These are phyloP conservation scores for Branchinecta lynchi DNA, from an alignment of 1,140 invertebrate genomes.

Conservation along the genomic window DNA sequence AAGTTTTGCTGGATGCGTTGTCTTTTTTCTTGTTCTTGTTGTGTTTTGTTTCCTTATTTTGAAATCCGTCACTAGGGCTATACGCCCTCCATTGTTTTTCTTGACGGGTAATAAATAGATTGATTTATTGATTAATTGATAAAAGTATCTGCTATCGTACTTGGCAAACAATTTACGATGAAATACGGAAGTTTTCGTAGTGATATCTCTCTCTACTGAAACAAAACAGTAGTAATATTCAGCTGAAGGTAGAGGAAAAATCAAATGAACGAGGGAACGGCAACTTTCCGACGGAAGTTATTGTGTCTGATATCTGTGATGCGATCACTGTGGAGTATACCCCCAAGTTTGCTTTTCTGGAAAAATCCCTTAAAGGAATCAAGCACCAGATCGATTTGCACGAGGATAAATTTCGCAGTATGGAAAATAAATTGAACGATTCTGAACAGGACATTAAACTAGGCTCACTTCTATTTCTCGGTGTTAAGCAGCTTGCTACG, in stretches of 20 bases:
- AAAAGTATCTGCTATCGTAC: too few relatives aligned
- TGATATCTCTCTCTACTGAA: too few relatives aligned
- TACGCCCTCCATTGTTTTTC: too few relatives aligned
- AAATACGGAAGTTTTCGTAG: too few relatives aligned
- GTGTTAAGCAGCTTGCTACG: constrained; percentile 4
- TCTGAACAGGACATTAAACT: not conserved
- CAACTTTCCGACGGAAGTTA: constrained; percentile 2
- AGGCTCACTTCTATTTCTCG: constrained; percentile 5
- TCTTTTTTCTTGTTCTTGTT: too few relatives aligned
- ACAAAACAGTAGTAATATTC: constrained; percentile 2
- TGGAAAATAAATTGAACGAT: constrained; percentile 10
- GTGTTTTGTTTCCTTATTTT: too few relatives aligned
- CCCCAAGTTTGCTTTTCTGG: constrained; percentile 5
- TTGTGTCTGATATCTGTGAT: constrained; percentile 6
- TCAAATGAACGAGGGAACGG: constrained; percentile 5
- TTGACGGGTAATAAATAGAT: too few relatives aligned
- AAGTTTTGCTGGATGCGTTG: too few relatives aligned
- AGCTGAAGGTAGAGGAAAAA: constrained; percentile 6
- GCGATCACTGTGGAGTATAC: constrained; percentile 5
- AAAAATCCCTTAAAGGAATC: constrained; percentile 2
- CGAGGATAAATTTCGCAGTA: constrained; percentile 2
- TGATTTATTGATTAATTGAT: too few relatives aligned
- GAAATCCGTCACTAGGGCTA: too few relatives aligned
- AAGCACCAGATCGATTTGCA: constrained; percentile 5
- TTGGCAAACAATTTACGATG: too few relatives aligned